These are phyloP conservation scores for Ichneumoninae sp. DNA, from an alignment of 2,888 invertebrate genomes.

Conservation along the genomic window DNA sequence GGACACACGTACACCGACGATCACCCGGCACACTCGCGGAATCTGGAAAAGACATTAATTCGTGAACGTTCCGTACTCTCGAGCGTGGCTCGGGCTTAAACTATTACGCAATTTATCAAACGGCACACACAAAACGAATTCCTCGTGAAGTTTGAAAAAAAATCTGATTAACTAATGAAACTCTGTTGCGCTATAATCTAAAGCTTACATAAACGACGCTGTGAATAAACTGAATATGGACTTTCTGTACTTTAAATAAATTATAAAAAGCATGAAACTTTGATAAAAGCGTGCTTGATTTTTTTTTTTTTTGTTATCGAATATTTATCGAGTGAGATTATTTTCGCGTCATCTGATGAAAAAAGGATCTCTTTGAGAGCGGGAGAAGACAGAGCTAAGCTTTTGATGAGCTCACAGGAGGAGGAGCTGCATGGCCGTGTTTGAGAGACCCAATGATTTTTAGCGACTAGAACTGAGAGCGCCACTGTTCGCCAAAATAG, in stretches of 20 bases:
- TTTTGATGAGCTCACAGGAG: neutral
- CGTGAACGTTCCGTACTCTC: constrained; percentile 8
- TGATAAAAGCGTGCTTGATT: neutral
- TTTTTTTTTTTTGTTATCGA: neutral
- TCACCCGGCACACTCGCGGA: constrained; percentile 28
- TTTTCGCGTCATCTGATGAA: neutral
- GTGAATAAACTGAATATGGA: too few relatives aligned
- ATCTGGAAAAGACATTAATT: constrained; percentile 55
- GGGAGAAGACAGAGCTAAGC: constrained; percentile 3
- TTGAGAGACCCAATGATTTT: constrained; percentile 35
- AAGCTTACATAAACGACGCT: too few relatives aligned
- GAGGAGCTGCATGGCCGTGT: neutral
- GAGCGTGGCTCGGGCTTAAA: neutral
- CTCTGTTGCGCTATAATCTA: neutral
- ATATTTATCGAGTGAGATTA: neutral
- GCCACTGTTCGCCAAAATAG: constrained; percentile 48
- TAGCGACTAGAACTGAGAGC: constrained; percentile 33
- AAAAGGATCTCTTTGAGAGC: constrained; percentile 5
- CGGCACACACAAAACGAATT: constrained; percentile 14
- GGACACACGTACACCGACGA: neutral
- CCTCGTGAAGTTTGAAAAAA: constrained; percentile 12
- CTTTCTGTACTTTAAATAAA: neutral
- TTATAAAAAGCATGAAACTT: neutral
- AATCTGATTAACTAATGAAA: neutral
- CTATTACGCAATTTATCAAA: constrained; percentile 36